Evolutionary conservation across 2,113 vertebrate species (phyloP), one percentile per base, ranked within the genome.

Genomic region (Chrysemys picta): DNA sequence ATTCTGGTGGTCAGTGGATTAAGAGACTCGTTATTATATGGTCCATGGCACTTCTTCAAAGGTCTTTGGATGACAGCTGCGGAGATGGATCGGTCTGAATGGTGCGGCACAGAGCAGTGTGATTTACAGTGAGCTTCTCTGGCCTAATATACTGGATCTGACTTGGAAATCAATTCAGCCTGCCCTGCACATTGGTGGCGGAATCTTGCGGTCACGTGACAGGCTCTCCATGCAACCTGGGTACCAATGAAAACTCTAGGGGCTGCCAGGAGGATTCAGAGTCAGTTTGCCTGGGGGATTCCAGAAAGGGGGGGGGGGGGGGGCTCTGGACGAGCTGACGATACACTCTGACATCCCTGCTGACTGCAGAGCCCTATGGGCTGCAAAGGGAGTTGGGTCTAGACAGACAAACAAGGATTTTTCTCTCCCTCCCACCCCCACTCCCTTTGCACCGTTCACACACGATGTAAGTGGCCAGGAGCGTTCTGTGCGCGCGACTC

Each of bases 191-290:
- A 6, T 22, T 16, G 31, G 62, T 24, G 12, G 45, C 21, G 27
- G 78, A n/a, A 19, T 24, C 45, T 29, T 62, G 56, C 21, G 57
- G 56, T 89, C 93, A 94, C 76, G 59, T 92, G 96, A 69, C 52
- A 14, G 3, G 21, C 59, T 21, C n/a, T 38, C 76, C 59, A 56
- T 87, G 90, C 88, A 79, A 27, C 56, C 89, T 84, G 87, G 88
- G 69, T 81, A 65, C 80, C 69, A 75, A 59, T 53, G 57, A 90
- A 69, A 52, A 80, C 6, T 21, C 82, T 87, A 52, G 50, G 31
- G 25, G 80, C 75, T 84, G 56, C 50, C 65, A 85, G 75, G 80
- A 84, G 79, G 57, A 80, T 88, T 87, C 89, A 21, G 31, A 31
- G 29, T 1, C 59, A 2, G 62, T 75, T n/a, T n/a, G 89, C 31